A percentile compares a stretch with the other conserved stretches of the same genome.
Evolutionary conservation across 2,888 invertebrate species (phyloP).

Genomic region (Limnephilus lunatus): DNA sequence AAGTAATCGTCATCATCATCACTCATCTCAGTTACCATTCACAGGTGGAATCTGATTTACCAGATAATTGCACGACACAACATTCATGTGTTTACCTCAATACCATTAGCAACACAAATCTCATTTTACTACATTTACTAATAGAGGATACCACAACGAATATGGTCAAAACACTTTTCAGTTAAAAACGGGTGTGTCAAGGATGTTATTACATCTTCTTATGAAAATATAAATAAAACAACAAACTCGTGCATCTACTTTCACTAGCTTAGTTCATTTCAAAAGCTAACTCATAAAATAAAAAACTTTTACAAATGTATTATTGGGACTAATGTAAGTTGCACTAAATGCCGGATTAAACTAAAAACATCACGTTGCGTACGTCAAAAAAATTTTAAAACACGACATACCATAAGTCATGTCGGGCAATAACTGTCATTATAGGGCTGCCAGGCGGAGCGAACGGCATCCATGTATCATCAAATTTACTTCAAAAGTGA

Average conservation of each 20-base stretch:
- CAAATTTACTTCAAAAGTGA: too few relatives aligned
- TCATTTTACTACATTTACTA: conserved; percentile 19
- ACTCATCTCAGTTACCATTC: conserved; percentile 56
- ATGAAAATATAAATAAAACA: neutral
- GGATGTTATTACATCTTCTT: conserved; percentile 41
- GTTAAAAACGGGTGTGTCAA: conserved; percentile 59
- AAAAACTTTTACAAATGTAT: neutral
- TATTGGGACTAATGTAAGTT: neutral
- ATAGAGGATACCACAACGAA: conserved; percentile 22
- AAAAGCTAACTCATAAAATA: neutral
- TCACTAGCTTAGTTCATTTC: conserved; percentile 13
- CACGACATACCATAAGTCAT: neutral
- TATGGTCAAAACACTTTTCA: conserved; percentile 43
- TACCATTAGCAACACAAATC: neutral
- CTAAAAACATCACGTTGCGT: conserved; percentile 43
- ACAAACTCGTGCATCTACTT: conserved; percentile 10
- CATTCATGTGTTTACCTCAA: conserved; percentile 28
- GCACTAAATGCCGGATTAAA: conserved; percentile 25
- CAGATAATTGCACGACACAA: neutral
- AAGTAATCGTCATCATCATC: conserved; percentile 61
- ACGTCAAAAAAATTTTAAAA: conserved; percentile 9
- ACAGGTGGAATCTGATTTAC: neutral
- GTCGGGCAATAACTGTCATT: conserved; percentile 19
- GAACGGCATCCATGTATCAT: too few relatives aligned
- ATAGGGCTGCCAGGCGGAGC: neutral